Base-by-base conservation (phyloP, 2,888 invertebrate genomes). In the Rugalucina vietnamica region DNA sequence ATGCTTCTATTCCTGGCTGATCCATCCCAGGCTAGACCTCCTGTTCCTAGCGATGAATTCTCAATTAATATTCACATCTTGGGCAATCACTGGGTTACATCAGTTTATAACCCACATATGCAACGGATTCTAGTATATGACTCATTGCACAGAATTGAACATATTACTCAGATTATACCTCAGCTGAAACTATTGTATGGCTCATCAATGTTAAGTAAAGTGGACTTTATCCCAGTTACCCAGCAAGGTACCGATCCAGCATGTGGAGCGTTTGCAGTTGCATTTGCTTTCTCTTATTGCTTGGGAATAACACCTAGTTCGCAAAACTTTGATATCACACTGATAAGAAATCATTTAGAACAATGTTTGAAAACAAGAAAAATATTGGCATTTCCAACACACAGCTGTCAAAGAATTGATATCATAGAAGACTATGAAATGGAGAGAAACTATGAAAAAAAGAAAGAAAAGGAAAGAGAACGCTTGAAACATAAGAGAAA, bases 181-280 rank as follows among this genome's bases (percentile, higher is more conserved):
- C 43, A 72, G 8, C n/a, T 72, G 0, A 1, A 43, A 8, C 27
- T 43, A 39, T 36, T 72, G 12, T 72, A 72, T 10, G 72, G 49
- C 24, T 12, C 39, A 60, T 8, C 24, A 60, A 4, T 3, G n/a
- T 29, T 24, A 18, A 72, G 36, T 21, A 43, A 43, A 1, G 34
- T 72, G 18, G 43, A 72, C 0, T 72, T 72, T 72, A 49, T 72
- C 10, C 72, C 72, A 43, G 43, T 72, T 14, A 72, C 72, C 10
- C 72, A 72, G 43, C 72, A 72, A 43, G 72, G 49, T n/a, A 43
- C 43, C 27, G 72, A 72, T 43, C 43, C 72, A 72, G 72, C 72
- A n/a, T 72, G 72, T 72, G 72, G 72, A 27, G 72, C 72, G 21
- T 72, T 72, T 72, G 72, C 72, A 34, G 72, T 72, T n/a, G 72